Conservation (phyloP, 2,888 invertebrate species). For the Dichetophora obliterata region DNA sequence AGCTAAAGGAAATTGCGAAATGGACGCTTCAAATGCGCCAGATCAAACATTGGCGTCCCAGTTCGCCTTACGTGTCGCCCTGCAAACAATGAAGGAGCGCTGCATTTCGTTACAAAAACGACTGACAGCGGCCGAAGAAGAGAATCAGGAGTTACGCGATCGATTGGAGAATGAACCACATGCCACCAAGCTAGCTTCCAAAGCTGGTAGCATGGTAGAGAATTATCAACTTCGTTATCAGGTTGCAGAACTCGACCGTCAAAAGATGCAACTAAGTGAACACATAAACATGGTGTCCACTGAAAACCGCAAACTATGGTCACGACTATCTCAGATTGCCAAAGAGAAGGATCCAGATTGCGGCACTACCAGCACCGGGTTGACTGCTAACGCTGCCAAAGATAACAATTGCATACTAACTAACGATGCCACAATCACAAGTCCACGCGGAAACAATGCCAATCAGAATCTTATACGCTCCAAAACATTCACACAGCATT, state of each 20-base stretch:
- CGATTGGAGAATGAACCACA: slow-evolving; percentile 66
- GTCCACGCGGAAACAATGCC: slow-evolving; percentile 45
- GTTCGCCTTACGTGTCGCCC: slow-evolving; percentile 79
- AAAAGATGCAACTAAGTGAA: slow-evolving; percentile 82
- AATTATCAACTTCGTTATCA: slow-evolving; percentile 73
- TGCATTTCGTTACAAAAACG: slow-evolving; percentile 82
- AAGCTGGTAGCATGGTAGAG: slow-evolving; percentile 61
- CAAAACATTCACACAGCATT: slow-evolving; percentile 79
- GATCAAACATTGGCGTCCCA: slow-evolving; percentile 48
- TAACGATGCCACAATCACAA: slow-evolving; percentile 38
- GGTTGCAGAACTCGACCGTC: slow-evolving; percentile 79
- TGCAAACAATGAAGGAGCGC: slow-evolving; percentile 86
- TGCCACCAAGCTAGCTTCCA: slow-evolving; percentile 41
- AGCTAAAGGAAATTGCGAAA: neutral
- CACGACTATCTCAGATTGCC: slow-evolving; percentile 76
- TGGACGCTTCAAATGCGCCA: neutral
- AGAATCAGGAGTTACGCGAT: slow-evolving; percentile 77
- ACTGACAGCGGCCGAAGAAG: slow-evolving; percentile 79
- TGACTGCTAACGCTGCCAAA: neutral
- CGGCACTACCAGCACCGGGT: neutral
- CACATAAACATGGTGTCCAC: slow-evolving; percentile 85
- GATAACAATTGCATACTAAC: slow-evolving; percentile 43
- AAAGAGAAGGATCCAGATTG: slow-evolving; percentile 70
- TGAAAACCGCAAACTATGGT: slow-evolving; percentile 86
- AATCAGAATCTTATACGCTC: slow-evolving; percentile 71